These are phyloP conservation scores for Hirtodrosophila cameraria DNA, from an alignment of 2,888 invertebrate genomes.

Conservation along the genomic window DNA sequence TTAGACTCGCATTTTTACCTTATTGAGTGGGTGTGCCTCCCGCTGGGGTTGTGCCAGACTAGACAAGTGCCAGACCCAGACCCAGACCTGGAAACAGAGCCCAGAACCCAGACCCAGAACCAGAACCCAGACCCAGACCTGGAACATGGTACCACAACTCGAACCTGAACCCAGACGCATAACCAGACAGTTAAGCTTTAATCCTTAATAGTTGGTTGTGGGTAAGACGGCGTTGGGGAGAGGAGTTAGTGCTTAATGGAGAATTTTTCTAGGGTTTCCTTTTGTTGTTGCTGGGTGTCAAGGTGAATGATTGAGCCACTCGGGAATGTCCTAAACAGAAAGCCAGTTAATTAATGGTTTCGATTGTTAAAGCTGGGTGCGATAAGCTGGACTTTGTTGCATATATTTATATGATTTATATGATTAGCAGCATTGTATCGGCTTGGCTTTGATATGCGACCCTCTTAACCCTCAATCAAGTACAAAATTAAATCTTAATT, in stretches of 20 bases:
- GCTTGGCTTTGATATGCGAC: too few species aligned
- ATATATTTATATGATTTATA: constrained; percentile 12
- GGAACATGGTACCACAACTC: too few species aligned
- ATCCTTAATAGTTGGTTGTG: constrained; percentile 66
- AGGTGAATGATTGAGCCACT: constrained; percentile 60
- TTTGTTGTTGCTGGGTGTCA: constrained; percentile 50
- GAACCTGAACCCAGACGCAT: constrained; percentile 46
- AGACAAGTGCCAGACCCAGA: constrained; percentile 61
- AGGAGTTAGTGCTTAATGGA: constrained; percentile 5
- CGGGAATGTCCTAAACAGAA: constrained; percentile 39
- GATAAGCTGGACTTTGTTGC: constrained; percentile 22
- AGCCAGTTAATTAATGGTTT: constrained; percentile 60
- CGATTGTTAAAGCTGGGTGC: constrained; percentile 42
- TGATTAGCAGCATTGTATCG: background rate
- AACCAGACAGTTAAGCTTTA: constrained; percentile 73
- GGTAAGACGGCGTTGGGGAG: background rate
- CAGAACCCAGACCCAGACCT: constrained; percentile 9
- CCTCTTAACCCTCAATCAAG: too few species aligned
- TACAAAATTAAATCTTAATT: too few species aligned
- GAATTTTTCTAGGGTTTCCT: constrained; percentile 62
- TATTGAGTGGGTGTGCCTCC: constrained; percentile 49
- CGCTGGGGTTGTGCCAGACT: constrained; percentile 54
- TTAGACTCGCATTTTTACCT: constrained; percentile 64
- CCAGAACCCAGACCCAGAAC: constrained; percentile 10
- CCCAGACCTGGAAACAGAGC: constrained; percentile 8